Evolutionary conservation across 2,797 vertebrate genomes (phyloP).

Genomic region (Onychomys arenicola): DNA sequence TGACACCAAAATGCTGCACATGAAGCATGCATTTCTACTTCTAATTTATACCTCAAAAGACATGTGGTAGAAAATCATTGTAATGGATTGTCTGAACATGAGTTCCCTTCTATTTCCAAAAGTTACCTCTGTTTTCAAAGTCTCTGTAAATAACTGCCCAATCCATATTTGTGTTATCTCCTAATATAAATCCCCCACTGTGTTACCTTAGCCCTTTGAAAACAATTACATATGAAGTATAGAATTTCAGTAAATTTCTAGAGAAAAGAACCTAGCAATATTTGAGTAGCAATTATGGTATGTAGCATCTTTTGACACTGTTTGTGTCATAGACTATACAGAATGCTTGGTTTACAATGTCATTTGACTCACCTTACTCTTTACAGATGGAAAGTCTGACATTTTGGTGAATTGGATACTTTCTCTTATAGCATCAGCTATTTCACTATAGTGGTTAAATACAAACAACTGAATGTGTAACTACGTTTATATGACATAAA

Average conservation of each 20-base stretch:
- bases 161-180: neutral
- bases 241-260: conserved; percentile 3
- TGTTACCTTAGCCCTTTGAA: neutral
- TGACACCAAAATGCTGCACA: neutral
- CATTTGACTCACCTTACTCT: neutral
- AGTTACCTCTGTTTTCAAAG: neutral
- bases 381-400: neutral
- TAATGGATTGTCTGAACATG: neutral
- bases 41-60: neutral
- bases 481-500: neutral
- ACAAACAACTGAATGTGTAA: neutral
- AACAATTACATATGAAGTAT: neutral
- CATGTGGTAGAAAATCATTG: neutral
- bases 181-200: neutral
- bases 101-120: neutral
- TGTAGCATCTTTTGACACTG: neutral
- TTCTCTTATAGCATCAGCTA: neutral
- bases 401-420: neutral
- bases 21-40: neutral
- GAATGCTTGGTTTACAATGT: neutral
- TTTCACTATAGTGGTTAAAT: neutral
- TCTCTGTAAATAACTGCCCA: neutral
- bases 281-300: neutral
- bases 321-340: neutral
- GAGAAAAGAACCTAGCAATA: neutral